These are phyloP conservation scores for Hanleya hanleyi DNA, from an alignment of 2,888 invertebrate genomes.

Conservation along the genomic window DNA sequence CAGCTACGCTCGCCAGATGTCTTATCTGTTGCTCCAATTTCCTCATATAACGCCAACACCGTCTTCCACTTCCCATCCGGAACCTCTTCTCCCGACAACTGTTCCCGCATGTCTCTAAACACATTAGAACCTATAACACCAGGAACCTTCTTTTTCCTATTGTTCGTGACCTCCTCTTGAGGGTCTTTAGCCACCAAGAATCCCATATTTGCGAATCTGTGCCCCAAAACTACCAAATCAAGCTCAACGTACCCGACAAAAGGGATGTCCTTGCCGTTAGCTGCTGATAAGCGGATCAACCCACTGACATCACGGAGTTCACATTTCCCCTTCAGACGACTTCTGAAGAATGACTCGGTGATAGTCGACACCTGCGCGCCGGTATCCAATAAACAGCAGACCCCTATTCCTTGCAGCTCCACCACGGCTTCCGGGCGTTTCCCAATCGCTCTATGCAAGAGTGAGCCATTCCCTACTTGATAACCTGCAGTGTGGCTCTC, in stretches of 20 bases:
- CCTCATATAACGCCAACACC: neutral
- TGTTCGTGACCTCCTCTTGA: neutral
- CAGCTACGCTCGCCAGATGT: neutral
- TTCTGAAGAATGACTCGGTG: too few relatives aligned
- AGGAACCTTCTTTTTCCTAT: neutral
- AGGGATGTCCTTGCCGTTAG: too few relatives aligned
- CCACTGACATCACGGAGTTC: neutral
- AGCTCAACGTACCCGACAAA: neutral
- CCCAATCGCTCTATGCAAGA: too few relatives aligned
- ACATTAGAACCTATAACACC: neutral
- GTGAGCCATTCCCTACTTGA: neutral
- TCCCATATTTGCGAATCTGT: too few relatives aligned
- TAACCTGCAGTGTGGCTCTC: slow-evolving; percentile 21
- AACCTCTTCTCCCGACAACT: neutral
- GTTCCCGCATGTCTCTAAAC: too few relatives aligned
- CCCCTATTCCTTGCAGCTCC: too few relatives aligned
- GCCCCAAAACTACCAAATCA: neutral
- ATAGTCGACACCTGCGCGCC: too few relatives aligned
- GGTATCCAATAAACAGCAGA: too few relatives aligned
- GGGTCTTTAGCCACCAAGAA: neutral
- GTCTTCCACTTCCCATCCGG: neutral
- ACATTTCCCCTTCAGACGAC: too few relatives aligned
- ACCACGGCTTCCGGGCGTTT: too few relatives aligned
- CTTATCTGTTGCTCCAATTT: too few relatives aligned
- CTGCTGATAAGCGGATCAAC: neutral